These are phyloP conservation scores for Apogon talboti DNA, from an alignment of 2,797 vertebrate species.

Conservation along the genomic window DNA sequence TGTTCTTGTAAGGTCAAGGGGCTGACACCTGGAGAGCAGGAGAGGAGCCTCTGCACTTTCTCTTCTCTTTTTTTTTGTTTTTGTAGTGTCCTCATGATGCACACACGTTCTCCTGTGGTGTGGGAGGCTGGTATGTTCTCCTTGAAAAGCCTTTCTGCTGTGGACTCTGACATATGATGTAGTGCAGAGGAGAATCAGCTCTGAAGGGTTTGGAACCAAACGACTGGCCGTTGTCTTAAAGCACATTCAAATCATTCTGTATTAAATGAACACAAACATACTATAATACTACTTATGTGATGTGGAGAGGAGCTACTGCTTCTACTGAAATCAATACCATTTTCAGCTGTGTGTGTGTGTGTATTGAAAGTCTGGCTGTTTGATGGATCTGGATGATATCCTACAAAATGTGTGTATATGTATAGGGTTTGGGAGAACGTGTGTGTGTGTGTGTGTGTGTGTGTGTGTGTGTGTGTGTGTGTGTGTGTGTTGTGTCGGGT, in stretches of 20 bases:
- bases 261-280: too few relatives aligned
- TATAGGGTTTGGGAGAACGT: too few relatives aligned
- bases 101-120: background rate
- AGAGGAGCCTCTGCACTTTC: constrained; percentile 14
- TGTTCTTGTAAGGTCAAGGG: constrained; percentile 43
- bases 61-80: constrained; percentile 14
- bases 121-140: background rate
- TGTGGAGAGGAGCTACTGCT: too few relatives aligned
- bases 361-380: too few relatives aligned
- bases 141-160: constrained; percentile 1
- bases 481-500: background rate
- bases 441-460: background rate
- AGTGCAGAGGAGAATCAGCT: constrained; percentile 18
- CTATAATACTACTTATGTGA: too few relatives aligned
- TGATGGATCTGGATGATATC: too few relatives aligned
- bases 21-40: constrained; percentile 45
- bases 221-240: too few relatives aligned
- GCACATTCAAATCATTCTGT: too few relatives aligned
- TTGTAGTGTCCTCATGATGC: constrained; percentile 2
- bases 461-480: background rate
- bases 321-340: too few relatives aligned
- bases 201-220: background rate
- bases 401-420: too few relatives aligned
- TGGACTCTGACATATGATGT: constrained; percentile 15
- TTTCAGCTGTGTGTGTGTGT: too few relatives aligned